phyloP scores from a whole-genome alignment of 1,140 invertebrate species.

The Caenorhabditis brenneri region DNA sequence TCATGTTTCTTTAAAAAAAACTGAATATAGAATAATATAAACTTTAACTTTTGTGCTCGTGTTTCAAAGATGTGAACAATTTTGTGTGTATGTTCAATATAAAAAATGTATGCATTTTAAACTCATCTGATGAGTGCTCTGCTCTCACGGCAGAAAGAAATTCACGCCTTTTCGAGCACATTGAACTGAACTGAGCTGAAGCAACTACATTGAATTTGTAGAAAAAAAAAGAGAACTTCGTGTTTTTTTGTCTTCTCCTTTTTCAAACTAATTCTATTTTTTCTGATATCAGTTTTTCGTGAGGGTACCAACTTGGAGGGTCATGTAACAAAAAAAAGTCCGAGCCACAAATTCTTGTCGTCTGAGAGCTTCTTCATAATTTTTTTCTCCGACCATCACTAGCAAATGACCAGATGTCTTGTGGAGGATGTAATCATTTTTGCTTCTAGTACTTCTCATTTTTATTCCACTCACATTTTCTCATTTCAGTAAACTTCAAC shows the following conservation, averaged over 20 bases:
- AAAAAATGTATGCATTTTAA: conserved; percentile 43
- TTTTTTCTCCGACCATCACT: background rate
- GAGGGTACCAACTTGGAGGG: background rate
- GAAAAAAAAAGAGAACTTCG: background rate
- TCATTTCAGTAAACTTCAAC: background rate
- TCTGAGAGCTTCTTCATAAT: conserved; percentile 27
- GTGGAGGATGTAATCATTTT: conserved; percentile 31
- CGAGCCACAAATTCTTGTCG: background rate
- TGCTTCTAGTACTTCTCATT: conserved; percentile 26
- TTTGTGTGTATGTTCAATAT: conserved; percentile 6
- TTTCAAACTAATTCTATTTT: background rate
- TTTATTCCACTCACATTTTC: conserved; percentile 32
- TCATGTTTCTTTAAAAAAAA: background rate
- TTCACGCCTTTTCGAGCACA: conserved; percentile 19
- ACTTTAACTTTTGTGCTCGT: background rate
- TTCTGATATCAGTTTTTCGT: background rate
- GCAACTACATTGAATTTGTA: background rate
- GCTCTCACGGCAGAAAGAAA: conserved; percentile 23
- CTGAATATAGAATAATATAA: background rate
- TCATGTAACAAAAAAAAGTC: conserved; percentile 16
- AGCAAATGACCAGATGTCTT: conserved; percentile 25
- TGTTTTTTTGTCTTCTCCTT: background rate
- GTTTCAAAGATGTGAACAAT: conserved; percentile 5
- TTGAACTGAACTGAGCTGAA: background rate
- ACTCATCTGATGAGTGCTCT: conserved; percentile 27